Conservation (phyloP, 2,888 invertebrate species). For the Dryobotodes eremita region DNA sequence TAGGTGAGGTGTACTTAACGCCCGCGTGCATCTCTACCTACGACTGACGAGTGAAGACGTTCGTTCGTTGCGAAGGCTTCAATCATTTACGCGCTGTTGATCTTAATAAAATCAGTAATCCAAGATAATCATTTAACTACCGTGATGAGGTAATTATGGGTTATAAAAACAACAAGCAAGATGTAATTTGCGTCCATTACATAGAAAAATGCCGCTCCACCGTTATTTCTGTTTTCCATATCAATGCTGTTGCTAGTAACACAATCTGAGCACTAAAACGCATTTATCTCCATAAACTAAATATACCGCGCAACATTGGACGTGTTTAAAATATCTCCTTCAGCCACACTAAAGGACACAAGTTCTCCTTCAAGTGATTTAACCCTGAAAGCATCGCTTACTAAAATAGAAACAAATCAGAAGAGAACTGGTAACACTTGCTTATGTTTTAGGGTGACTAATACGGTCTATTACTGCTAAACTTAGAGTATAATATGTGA, state of each 20-base stretch:
- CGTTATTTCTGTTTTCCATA: conserved; percentile 53
- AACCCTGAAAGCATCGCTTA: conserved; percentile 86
- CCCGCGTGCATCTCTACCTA: conserved; percentile 64
- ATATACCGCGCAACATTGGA: conserved; percentile 75
- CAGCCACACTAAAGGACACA: conserved; percentile 77
- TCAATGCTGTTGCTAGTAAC: conserved; percentile 52
- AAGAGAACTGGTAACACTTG: conserved; percentile 78
- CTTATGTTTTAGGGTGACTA: conserved; percentile 78
- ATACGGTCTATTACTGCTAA: conserved; percentile 75
- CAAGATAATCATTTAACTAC: conserved; percentile 54
- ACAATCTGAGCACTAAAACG: conserved; percentile 66
- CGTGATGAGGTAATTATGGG: conserved; percentile 48
- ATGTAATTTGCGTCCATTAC: conserved; percentile 39
- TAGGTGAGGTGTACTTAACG: conserved; percentile 67
- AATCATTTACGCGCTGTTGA: conserved; percentile 73
- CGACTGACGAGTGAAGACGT: conserved; percentile 33
- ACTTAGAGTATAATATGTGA: conserved; percentile 48
- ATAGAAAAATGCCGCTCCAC: conserved; percentile 21
- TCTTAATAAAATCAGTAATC: conserved; percentile 63
- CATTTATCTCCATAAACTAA: conserved; percentile 80
- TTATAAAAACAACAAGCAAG: conserved; percentile 44
- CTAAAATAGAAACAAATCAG: conserved; percentile 84
- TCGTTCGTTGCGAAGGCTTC: conserved; percentile 65
- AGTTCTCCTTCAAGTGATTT: conserved; percentile 84
- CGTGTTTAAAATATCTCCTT: conserved; percentile 78